Evolutionary conservation across 2,113 vertebrate genomes (phyloP), one percentile per base, ranked within the genome.

Genomic region (Cyprinodon variegatus): DNA sequence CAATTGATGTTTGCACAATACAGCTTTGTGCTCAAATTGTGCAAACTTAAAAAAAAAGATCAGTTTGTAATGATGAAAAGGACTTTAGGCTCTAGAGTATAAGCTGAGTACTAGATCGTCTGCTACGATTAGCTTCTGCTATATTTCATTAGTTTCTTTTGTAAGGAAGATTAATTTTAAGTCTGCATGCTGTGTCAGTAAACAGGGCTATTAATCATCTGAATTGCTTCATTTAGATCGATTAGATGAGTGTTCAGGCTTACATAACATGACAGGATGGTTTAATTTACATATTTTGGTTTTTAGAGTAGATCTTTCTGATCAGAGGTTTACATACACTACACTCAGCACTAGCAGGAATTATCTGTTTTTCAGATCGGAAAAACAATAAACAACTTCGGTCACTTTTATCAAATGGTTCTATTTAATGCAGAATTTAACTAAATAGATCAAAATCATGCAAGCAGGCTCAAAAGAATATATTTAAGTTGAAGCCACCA

Each of bases 161-260:
- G 59, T 48, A 70, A 70, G 78, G 80, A 73, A 74, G 72, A 85
- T 81, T 83, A 6, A 73, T 82, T 86, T 79, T 64, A 60, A 39
- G 68, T 79, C 66, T 43, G 62, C n/a, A 45, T 46, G 20, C 79
- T 48, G 29, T 77, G 79, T 72, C 68, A 60, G 61, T 75, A 75
- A 86, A 86, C 76, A 50, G 73, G 14, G 40, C 62, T 48, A 76
- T 87, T 76, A 81, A 79, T 87, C 81, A 77, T 40, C 64, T 53
- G 41, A 76, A 10, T 62, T 64, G 65, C 76, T 81, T 83, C n/a
- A 50, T 69, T 72, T 67, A 40, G 72, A 53, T 70, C 3, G 70
- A 4, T 75, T 68, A 45, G 37, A 67, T 77, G 7, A 63, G 41
- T 50, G 38, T 65, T 68, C 6, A 57, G 22, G 66, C 8, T 69